Evolutionary conservation across 2,888 invertebrate species (phyloP).

Genomic region (Cantharis nigra): DNA sequence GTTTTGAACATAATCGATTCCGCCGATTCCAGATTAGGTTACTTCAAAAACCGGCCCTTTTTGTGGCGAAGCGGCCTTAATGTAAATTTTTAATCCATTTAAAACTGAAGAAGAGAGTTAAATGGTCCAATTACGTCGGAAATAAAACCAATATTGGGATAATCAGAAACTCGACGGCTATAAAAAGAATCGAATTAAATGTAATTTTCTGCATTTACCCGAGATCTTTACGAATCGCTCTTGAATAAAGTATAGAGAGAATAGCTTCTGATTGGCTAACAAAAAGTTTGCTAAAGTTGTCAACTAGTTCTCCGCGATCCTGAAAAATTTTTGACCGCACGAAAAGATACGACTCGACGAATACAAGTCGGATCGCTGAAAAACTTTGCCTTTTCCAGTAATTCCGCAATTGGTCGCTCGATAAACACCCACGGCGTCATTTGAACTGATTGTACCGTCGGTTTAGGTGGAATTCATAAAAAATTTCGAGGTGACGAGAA

Average conservation of each 20-base stretch:
- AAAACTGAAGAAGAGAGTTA: neutral
- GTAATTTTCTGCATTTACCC: constrained; percentile 18
- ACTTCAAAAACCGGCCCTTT: too few relatives aligned
- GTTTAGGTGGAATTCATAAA: neutral
- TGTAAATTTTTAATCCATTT: neutral
- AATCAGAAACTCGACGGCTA: neutral
- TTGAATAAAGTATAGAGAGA: constrained; percentile 54
- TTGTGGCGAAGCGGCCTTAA: neutral
- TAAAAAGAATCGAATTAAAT: constrained; percentile 9
- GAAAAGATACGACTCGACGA: constrained; percentile 33
- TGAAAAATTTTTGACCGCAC: constrained; percentile 33
- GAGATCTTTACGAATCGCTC: constrained; percentile 38
- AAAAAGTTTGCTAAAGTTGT: constrained; percentile 56
- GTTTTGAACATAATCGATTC: too few relatives aligned
- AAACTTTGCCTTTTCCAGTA: neutral
- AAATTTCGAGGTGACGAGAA: neutral
- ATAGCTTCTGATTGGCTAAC: constrained; percentile 57
- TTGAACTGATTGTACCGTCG: neutral
- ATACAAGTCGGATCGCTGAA: neutral
- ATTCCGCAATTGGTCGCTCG: neutral
- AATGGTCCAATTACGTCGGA: neutral
- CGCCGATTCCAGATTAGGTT: too few relatives aligned
- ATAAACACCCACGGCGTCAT: neutral
- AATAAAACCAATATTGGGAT: neutral
- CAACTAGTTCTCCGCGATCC: constrained; percentile 48